Base-by-base conservation (phyloP, 1,140 invertebrate genomes). In the Hylaeus volcanicus region DNA sequence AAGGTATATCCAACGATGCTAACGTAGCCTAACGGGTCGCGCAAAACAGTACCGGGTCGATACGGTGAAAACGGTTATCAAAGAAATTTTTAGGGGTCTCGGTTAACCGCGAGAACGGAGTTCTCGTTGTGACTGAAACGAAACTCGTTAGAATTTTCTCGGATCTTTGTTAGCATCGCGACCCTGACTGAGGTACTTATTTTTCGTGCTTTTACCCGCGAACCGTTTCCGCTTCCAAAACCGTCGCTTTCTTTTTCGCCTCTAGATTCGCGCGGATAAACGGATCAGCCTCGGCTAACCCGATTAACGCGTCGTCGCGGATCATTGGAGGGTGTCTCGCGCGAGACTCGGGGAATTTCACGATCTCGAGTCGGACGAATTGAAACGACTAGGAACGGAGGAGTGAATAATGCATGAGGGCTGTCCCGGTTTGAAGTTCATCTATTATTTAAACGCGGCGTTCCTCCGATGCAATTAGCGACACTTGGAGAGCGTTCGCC, bases 391-490 rank as follows among this genome's bases (percentile, higher is more conserved):
- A 43, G 58, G n/a, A 53, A 37, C 26, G 37, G 39, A 5, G 51
- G 51, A 15, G 9, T 72, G 76, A 78, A 78, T 78, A 58, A 72
- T 72, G 39, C 53, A 72, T 45, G 12, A n/a, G 2, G 37, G 5
- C 45, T 26, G 68, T 72, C 68, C 12, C 68, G 58, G 76, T 55
- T 26, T 39, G 9, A 41, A 8, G 3, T 55, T 55, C 76, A 37
- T 72, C n/a, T 26, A 55, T 43, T 70, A 78, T 72, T 78, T 72
- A 78, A 45, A 72, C 66, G 14, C 56, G 75, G 37, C 68, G 65
- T 61, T 51, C 11, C 65, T 70, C 56, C 58, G 60, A 48, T 41
- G 39, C n/a, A 14, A 61, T 71, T 61, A 77, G 15, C 39, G 9
- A 4, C 1, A n/a, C 43, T 41, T n/a, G 3, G 51, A 41, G 5